A percentile compares a stretch with the other conserved stretches of the same genome.
Evolutionary conservation across 2,113 vertebrate genomes (phyloP).

Genomic region (Clarias batrachus): DNA sequence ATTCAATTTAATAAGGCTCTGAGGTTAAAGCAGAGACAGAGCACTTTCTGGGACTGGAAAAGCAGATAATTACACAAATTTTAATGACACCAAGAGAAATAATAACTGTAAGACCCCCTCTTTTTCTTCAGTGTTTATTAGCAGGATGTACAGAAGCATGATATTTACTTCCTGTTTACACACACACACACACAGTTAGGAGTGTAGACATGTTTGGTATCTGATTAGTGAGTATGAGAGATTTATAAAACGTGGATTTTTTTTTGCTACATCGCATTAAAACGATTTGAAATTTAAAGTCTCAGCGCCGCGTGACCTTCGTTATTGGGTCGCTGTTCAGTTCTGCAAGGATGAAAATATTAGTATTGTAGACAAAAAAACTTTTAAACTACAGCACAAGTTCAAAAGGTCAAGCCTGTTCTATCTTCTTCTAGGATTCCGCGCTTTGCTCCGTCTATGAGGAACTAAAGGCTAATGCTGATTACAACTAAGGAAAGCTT

Average conservation of each 20-base stretch:
- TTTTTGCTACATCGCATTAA: not conserved
- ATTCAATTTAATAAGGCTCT: too few species aligned
- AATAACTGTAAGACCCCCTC: not conserved
- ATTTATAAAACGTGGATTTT: not conserved
- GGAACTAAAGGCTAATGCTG: not conserved
- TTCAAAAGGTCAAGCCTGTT: not conserved
- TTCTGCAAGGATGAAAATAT: not conserved
- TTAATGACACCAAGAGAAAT: too few species aligned
- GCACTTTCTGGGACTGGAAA: too few species aligned
- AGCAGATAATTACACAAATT: too few species aligned
- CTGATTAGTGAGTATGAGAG: constrained; percentile 50
- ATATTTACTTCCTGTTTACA: constrained; percentile 3
- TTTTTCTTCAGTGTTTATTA: not conserved
- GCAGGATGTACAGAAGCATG: not conserved
- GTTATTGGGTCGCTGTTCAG: not conserved
- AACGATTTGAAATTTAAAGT: not conserved
- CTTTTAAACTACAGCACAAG: constrained; percentile 13
- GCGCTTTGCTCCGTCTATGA: not conserved
- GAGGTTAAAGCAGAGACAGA: too few species aligned
- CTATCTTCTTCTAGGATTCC: not conserved
- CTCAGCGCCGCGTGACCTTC: not conserved
- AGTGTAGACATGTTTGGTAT: constrained; percentile 34
- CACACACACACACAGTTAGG: constrained; percentile 48
- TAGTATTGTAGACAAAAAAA: not conserved
- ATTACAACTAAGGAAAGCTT: not conserved